Evolutionary conservation across 2,113 vertebrate species (phyloP).

Genomic region (Myotis lucifugus): DNA sequence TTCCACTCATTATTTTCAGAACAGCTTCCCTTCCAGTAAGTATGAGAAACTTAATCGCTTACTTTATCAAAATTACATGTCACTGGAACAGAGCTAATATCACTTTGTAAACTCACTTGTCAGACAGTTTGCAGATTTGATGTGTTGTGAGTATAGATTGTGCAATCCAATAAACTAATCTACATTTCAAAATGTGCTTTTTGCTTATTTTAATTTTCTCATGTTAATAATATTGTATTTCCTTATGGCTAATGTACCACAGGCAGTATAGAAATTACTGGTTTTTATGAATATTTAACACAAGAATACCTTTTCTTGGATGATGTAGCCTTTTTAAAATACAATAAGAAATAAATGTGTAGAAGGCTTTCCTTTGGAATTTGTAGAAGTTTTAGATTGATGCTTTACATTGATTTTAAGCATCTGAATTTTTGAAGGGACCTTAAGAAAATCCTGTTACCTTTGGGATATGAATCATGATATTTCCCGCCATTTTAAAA

Average conservation of each 20-base stretch:
- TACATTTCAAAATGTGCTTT: conserved; percentile 54
- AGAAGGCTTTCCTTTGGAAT: background rate
- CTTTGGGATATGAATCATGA: background rate
- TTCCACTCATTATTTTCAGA: conserved; percentile 53
- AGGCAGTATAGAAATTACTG: background rate
- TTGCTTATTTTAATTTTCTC: conserved; percentile 62
- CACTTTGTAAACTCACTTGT: conserved; percentile 42
- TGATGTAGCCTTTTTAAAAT: background rate
- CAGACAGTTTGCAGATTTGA: background rate
- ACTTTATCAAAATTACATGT: conserved; percentile 64
- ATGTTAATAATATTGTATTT: conserved; percentile 36
- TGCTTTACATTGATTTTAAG: background rate
- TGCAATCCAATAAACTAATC: conserved; percentile 45
- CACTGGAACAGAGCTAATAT: conserved; percentile 28
- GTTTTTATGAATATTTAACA: conserved; percentile 29
- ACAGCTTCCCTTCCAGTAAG: background rate
- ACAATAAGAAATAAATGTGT: background rate
- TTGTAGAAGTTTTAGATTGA: background rate
- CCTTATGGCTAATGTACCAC: background rate
- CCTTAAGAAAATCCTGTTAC: background rate
- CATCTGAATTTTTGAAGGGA: background rate
- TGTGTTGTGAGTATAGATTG: conserved; percentile 22
- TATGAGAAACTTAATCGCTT: background rate
- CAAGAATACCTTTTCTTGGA: background rate
- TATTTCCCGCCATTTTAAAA: background rate